Percentiles rank a stretch among this genome's conserved stretches.
Conservation (phyloP, 2,797 vertebrate genomes). For the Serranus cabrilla region DNA sequence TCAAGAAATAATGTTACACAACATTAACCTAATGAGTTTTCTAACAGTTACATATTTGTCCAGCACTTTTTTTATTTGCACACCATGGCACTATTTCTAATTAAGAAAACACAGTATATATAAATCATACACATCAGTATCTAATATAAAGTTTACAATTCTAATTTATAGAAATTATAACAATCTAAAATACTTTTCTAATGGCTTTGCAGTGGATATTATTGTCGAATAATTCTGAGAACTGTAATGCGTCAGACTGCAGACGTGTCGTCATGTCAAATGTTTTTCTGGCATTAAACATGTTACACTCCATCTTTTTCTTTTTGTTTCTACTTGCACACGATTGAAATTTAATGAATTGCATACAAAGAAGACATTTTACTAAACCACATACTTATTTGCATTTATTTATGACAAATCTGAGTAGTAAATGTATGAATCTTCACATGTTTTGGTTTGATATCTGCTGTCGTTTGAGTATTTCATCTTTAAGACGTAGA, state of each 20-base stretch:
- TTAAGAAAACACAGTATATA: background rate
- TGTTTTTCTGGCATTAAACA: conserved; percentile 40
- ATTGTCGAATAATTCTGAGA: background rate
- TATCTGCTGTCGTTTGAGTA: too few relatives aligned
- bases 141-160: background rate
- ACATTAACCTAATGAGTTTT: background rate
- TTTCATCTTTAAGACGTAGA: too few relatives aligned
- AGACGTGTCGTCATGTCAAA: background rate
- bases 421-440: too few relatives aligned
- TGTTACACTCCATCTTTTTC: background rate
- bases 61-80: background rate
- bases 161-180: background rate
- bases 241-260: background rate
- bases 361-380: background rate
- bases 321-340: background rate
- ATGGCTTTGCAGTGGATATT: background rate
- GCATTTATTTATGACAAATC: too few relatives aligned
- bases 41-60: background rate
- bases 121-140: too few relatives aligned
- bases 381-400: background rate
- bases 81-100: background rate
- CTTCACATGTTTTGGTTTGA: too few relatives aligned
- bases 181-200: background rate
- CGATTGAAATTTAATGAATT: background rate
- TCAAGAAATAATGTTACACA: background rate